Conservation (phyloP, 2,113 vertebrate genomes). For the Alosa alosa region DNA sequence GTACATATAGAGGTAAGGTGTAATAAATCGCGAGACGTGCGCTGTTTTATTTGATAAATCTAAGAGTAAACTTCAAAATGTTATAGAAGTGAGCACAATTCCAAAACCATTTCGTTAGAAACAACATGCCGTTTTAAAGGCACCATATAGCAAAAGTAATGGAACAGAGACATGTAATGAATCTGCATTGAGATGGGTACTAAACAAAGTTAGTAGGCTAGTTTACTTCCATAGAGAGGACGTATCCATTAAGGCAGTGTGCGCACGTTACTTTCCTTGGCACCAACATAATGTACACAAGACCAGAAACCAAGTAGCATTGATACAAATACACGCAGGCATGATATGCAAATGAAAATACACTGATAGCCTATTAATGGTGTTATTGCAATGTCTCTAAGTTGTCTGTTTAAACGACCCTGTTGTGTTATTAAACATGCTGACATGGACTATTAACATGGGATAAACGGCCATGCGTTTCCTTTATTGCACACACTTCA, state of each 20-base stretch:
- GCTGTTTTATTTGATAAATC: background rate
- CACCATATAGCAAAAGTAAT: no score
- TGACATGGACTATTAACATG: background rate
- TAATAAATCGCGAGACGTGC: background rate
- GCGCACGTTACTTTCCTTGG: background rate
- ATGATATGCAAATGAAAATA: background rate
- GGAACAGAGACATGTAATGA: background rate
- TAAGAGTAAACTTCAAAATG: background rate
- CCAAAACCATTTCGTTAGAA: background rate
- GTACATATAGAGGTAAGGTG: conserved; percentile 86
- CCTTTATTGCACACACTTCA: background rate
- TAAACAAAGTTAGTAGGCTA: background rate
- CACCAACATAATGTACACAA: background rate
- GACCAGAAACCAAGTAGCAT: background rate
- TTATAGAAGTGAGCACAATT: background rate
- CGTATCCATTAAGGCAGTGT: background rate
- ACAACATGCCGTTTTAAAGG: no score
- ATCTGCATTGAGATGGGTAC: background rate
- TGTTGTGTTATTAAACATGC: background rate
- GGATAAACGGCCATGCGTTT: background rate
- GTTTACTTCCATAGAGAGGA: background rate
- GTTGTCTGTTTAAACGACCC: background rate
- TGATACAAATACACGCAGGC: background rate
- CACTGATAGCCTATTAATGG: background rate
- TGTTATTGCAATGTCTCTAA: background rate